Base-by-base conservation (phyloP, 2,888 invertebrate species). In the Ctena decussata region DNA sequence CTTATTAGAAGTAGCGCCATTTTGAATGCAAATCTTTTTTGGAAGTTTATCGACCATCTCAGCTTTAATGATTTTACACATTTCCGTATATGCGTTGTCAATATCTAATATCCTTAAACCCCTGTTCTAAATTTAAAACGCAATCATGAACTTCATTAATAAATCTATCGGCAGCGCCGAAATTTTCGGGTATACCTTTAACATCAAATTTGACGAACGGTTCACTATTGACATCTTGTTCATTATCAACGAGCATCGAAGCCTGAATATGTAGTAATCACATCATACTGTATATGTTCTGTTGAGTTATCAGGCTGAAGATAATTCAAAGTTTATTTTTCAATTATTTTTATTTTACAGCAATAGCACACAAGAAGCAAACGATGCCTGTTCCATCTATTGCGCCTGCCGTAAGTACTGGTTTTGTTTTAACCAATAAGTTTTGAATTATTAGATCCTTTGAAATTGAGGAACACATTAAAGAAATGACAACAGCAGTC, bases 41-140 rank as follows among this genome's bases (percentile, higher is more conserved):
- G 8, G 6, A 6, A 71, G 24, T 12, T 41, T 41, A 12, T 37
- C 39, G 3, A 24, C 35, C 71, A 35, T 71, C 37, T 37, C 71
- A 37, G 3, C 24, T 21, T 71, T 71, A 37, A 71, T 41, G 6
- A 71, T 39, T 5, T 18, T 24, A 24, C 71, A 71, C 12, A 71
- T 12, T 6, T 71, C 39, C 6, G 11, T 71, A 37, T 71, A 41
- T 15, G 71, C 71, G 5, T 5, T 5, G 37, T 71, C 71, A 71
- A 71, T 39, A 37, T 71, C 71, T 84, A 32, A 87, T 46, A 27
- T 37, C 32, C 6, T 30, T 15, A 35, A 35, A 15, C 6, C 35
- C 15, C 15, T 18, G 24, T 21, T 69, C 69, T 27, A 69, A 30
- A 5, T 69, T 6, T 21, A 11, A 35, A 69, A 69, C 37, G 15